Evolutionary conservation across 2,113 vertebrate genomes (phyloP), one percentile per base, ranked within the genome.

Genomic region (Esox niger): DNA sequence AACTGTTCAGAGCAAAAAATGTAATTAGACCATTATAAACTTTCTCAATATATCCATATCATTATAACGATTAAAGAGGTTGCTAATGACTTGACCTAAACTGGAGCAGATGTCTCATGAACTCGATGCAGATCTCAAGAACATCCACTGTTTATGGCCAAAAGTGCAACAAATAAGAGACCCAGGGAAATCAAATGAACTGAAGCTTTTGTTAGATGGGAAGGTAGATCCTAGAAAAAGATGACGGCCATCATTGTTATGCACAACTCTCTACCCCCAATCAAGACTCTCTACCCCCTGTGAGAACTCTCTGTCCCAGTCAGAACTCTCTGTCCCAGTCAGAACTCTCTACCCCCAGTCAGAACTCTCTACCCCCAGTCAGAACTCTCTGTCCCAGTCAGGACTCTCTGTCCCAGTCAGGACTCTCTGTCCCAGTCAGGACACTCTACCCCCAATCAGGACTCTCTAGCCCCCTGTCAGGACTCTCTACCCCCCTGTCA

Each of bases 291-390:
- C n/a, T n/a, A n/a, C n/a, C n/a, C n/a, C n/a, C n/a, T 13, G 35
- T 38, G 10, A 38, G 35, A 38, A 38, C 35, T 0, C 35, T 38
- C 35, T 38, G 11, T 11, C 33, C 9, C 33, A 35, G 33, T 35
- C 33, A 6, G 56, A 58, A 15, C 56, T 17, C 56, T n/a, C n/a
- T n/a, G n/a, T n/a, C n/a, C 23, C 7, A n/a, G 17, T 55, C 54
- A 55, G 70, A 68, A 88, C 87, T 88, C 90, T 75, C 81, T 82
- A 82, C 78, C 81, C 84, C 79, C 80, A 78, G 76, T 89, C 85
- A 90, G 80, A 84, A 70, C 86, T 95, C 93, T 94, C 91, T 91
- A 92, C 73, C 69, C 66, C 73, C 64, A 61, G 73, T 56, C 70
- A 74, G 85, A 92, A 86, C 77, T 86, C 88, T 38, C 0, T 38